A percentile compares a stretch with the other conserved stretches of the same genome.
These are phyloP conservation scores for Pterocles orientalis DNA, from an alignment of 2,113 vertebrate genomes.

Conservation along the genomic window DNA sequence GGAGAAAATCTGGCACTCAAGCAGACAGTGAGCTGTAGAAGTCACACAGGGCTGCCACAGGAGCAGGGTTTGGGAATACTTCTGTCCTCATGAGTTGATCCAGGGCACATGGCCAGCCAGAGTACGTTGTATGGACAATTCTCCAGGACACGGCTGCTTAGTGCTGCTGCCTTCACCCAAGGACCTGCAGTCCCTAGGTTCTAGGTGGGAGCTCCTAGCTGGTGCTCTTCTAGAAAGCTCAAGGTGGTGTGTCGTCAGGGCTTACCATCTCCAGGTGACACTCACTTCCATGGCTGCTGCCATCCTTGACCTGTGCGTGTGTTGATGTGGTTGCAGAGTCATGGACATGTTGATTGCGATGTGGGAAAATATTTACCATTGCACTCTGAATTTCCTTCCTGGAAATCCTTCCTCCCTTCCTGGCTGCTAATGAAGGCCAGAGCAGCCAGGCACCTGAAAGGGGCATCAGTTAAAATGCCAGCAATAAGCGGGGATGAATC, in stretches of 20 bases:
- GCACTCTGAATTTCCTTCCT: background rate
- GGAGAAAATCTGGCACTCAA: background rate
- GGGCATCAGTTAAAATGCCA: background rate
- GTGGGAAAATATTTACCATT: background rate
- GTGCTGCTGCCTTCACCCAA: background rate
- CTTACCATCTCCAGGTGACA: background rate
- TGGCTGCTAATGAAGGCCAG: background rate
- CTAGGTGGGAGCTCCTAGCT: background rate
- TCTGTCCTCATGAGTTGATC: rapidly evolving
- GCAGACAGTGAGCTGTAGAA: background rate
- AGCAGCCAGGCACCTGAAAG: background rate
- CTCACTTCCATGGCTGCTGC: background rate
- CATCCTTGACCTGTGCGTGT: background rate
- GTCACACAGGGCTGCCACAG: background rate
- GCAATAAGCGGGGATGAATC: background rate
- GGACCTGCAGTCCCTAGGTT: background rate
- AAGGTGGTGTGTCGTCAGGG: background rate
- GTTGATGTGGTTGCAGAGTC: background rate
- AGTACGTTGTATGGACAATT: background rate
- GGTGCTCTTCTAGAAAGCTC: background rate
- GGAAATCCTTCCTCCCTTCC: background rate
- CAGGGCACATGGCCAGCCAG: background rate
- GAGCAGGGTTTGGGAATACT: background rate
- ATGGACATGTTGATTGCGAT: rapidly evolving
- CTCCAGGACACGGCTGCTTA: background rate